These are phyloP conservation scores for Drosophila funebris DNA, from an alignment of 1,140 invertebrate species.

Conservation along the genomic window DNA sequence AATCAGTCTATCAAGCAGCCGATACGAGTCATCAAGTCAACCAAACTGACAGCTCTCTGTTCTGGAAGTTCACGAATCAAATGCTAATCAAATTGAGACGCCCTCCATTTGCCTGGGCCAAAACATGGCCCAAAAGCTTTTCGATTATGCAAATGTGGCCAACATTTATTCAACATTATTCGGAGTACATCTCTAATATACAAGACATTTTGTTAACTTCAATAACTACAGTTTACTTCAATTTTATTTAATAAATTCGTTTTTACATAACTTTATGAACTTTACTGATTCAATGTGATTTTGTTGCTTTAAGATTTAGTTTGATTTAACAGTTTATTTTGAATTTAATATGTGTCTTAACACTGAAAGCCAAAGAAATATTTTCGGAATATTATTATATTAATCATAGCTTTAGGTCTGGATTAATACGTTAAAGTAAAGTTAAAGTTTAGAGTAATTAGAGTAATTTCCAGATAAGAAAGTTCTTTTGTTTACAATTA, in stretches of 20 bases:
- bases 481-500: too few species aligned
- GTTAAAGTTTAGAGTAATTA: too few species aligned
- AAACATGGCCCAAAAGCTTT: conserved; percentile 54
- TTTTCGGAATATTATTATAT: too few species aligned
- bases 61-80: conserved; percentile 69
- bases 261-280: too few species aligned
- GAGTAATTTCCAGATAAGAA: too few species aligned
- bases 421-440: too few species aligned
- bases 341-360: too few species aligned
- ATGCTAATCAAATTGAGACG: conserved; percentile 64
- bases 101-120: neutral
- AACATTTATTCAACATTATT: neutral
- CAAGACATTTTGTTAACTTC: neutral
- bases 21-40: conserved; percentile 72
- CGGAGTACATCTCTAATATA: neutral
- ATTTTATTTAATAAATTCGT: too few species aligned
- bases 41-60: conserved; percentile 60
- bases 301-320: neutral
- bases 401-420: too few species aligned
- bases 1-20: conserved; percentile 52
- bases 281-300: too few species aligned
- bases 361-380: too few species aligned
- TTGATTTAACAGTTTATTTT: too few species aligned
- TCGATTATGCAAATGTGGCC: conserved; percentile 39
- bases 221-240: neutral